A percentile compares a stretch with the other conserved stretches of the same genome.
Conservation (phyloP, 2,113 vertebrate genomes). For the Neolamprologus variostigma region DNA sequence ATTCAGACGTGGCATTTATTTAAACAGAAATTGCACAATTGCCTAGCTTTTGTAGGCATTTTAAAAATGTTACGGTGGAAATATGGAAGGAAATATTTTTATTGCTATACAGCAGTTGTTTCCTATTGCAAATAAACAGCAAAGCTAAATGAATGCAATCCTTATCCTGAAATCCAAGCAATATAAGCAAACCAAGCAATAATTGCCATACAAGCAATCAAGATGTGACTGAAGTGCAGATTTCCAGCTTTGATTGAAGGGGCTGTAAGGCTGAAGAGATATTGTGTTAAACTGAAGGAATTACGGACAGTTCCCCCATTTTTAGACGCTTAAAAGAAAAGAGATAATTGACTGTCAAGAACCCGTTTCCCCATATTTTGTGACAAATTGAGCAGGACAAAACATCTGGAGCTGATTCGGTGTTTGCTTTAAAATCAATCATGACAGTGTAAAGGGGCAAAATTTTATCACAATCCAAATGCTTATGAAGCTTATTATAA, state of each 20-base stretch:
- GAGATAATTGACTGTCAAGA: not conserved
- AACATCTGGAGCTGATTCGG: not conserved
- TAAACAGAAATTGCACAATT: not conserved
- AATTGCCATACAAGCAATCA: not conserved
- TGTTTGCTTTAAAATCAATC: not conserved
- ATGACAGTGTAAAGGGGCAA: not conserved
- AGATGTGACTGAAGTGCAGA: not conserved
- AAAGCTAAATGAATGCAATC: not conserved
- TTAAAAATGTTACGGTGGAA: not conserved
- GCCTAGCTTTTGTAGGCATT: not conserved
- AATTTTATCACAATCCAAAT: not conserved
- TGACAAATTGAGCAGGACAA: not conserved
- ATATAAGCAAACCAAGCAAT: not conserved
- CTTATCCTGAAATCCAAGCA: not conserved
- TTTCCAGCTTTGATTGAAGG: not conserved
- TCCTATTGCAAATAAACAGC: not conserved
- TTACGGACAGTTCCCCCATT: not conserved
- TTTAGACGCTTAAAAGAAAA: not conserved
- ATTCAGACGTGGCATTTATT: not conserved
- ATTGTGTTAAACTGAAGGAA: not conserved
- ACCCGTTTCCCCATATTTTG: not conserved
- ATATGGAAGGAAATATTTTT: not conserved
- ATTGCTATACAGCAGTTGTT: not conserved
- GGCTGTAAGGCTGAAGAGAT: not conserved
- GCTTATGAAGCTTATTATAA: not conserved